Evolutionary conservation across 2,888 invertebrate genomes (phyloP).

Genomic region (Polyploca ridens): DNA sequence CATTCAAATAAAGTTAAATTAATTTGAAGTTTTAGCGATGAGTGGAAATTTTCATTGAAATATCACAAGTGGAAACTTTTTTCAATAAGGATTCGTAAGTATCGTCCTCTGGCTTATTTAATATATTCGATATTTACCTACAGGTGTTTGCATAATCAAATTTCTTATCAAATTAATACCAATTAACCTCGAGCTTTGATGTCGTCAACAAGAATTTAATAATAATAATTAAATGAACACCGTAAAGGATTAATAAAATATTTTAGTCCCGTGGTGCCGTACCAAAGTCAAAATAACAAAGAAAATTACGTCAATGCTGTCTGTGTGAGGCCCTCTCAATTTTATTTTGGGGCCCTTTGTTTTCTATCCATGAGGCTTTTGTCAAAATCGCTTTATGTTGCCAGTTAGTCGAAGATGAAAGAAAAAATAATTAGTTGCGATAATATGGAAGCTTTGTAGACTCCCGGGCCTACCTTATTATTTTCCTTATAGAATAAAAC

Average conservation of each 20-base stretch:
- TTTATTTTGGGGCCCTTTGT: conserved; percentile 67
- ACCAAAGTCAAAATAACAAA: conserved; percentile 59
- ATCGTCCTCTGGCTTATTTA: conserved; percentile 21
- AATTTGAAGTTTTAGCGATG: conserved; percentile 23
- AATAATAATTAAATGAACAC: conserved; percentile 16
- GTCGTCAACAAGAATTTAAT: conserved; percentile 12
- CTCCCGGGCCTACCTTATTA: conserved; percentile 22
- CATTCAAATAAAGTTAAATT: conserved; percentile 20
- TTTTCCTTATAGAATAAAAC: conserved; percentile 10
- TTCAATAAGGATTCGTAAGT: conserved; percentile 64
- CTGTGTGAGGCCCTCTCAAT: conserved; percentile 46
- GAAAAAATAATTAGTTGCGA: conserved; percentile 65
- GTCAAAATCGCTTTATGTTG: conserved; percentile 63
- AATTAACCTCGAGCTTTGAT: background rate
- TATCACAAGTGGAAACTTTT: conserved; percentile 46
- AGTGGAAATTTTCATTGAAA: conserved; percentile 33
- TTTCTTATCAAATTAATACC: background rate
- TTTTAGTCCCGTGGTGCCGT: conserved; percentile 25
- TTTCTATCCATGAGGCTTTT: conserved; percentile 55
- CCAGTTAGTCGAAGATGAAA: conserved; percentile 61
- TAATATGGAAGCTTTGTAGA: conserved; percentile 43
- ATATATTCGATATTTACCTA: background rate
- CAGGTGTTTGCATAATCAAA: background rate
- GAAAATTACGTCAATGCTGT: conserved; percentile 60
- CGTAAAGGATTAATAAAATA: conserved; percentile 5